Evolutionary conservation across 2,113 vertebrate species (phyloP), one percentile per base, ranked within the genome.

Genomic region (Campylorhamphus procurvoides): DNA sequence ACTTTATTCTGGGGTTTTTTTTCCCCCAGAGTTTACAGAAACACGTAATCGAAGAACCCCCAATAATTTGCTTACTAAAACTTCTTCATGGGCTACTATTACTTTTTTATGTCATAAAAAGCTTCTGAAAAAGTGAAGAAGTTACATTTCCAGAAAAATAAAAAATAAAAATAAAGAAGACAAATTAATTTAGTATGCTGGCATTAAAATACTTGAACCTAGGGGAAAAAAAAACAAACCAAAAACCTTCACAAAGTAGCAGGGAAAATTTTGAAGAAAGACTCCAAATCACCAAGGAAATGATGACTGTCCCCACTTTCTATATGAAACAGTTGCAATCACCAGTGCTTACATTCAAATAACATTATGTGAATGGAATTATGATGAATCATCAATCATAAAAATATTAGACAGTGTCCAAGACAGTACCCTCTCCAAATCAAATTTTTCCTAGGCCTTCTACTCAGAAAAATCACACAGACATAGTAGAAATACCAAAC

Each of bases 251-350:
- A 23, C 14, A 9, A 84, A 64, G 7, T 12, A 75, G 5, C 11
- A 42, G 22, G 7, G 29, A 79, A 31, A 33, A 63, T 37, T 68
- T 62, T 42, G 22, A 23, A 87, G 16, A 84, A 75, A 59, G 63
- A 35, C 14, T 80, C 19, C 35, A 88, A 75, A 66, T 13, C 14
- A 49, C 14, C 35, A 75, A 40, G 6, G 7, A 84, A 40, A 58
- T 56, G 1, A 60, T 47, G 10, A 75, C 23, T 14, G 1, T 1
- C 0, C 3, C 12, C 3, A 55, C 69, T 86, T 79, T 76, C 29
- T 47, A 5, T 46, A 56, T 56, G n/a, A 69, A 87, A 22, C 22
- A 58, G 9, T 58, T 87, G 25, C 28, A 81, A 31, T 52, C 49
- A 77, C 7, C 16, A 46, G 5, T 58, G 12, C 19, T 52, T 49